These are phyloP conservation scores for Oostethus manadensis DNA, from an alignment of 2,113 vertebrate species.

Conservation along the genomic window DNA sequence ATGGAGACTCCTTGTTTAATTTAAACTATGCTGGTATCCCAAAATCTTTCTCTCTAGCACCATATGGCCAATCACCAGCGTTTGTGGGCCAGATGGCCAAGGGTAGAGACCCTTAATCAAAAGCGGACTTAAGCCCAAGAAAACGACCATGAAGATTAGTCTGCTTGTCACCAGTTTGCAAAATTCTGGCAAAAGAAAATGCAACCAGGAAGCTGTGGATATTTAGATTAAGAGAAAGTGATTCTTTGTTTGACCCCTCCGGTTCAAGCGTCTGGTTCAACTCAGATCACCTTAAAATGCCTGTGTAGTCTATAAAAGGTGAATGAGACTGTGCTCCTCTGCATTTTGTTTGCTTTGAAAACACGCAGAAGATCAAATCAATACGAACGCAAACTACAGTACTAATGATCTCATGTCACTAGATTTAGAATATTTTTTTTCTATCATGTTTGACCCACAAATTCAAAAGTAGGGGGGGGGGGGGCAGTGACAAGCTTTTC, in stretches of 20 bases:
- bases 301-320: background rate
- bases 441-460: slow-evolving; percentile 34
- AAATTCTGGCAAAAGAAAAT: too few relatives aligned
- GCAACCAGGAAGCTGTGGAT: slow-evolving; percentile 2
- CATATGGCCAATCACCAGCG: slow-evolving; percentile 54
- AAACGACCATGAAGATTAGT: slow-evolving; percentile 47
- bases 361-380: background rate
- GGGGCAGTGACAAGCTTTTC: slow-evolving; percentile 45
- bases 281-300: background rate
- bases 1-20: slow-evolving; percentile 10
- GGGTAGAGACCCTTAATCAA: slow-evolving; percentile 38
- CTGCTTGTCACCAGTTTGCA: slow-evolving; percentile 33
- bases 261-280: background rate
- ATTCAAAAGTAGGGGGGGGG: slow-evolving; percentile 8
- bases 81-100: slow-evolving; percentile 51
- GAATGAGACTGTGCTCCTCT: too few relatives aligned
- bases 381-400: slow-evolving; percentile 2
- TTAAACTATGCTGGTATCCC: slow-evolving; percentile 26
- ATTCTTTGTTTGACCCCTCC: slow-evolving; percentile 1
- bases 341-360: too few relatives aligned
- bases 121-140: slow-evolving; percentile 46
- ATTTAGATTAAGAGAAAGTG: slow-evolving; percentile 7
- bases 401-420: slow-evolving; percentile 16
- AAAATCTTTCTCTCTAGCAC: slow-evolving; percentile 8
- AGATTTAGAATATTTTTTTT: slow-evolving; percentile 1